These are phyloP conservation scores for Orius insidiosus DNA, from an alignment of 1,140 invertebrate species.

Conservation along the genomic window DNA sequence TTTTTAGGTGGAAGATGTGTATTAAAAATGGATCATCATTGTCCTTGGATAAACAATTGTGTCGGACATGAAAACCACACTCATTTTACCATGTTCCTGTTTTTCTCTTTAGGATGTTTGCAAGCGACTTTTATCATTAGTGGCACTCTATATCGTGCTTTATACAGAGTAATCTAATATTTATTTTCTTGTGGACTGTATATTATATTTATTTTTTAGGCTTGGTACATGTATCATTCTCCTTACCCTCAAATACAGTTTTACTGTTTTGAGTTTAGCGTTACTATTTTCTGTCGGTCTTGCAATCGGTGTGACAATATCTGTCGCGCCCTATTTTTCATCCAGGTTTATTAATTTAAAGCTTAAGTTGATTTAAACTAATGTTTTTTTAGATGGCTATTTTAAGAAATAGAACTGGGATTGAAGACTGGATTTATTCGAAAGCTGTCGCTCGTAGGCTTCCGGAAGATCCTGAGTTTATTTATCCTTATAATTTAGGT, in stretches of 20 bases:
- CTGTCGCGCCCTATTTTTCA: conserved; percentile 62
- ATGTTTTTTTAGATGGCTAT: conserved; percentile 50
- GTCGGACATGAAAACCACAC: conserved; percentile 68
- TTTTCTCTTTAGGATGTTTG: conserved; percentile 71
- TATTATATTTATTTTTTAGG: conserved; percentile 41
- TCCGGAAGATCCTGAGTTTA: conserved; percentile 33
- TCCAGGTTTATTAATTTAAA: conserved; percentile 12
- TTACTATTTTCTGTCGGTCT: conserved; percentile 74
- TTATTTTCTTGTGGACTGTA: conserved; percentile 23
- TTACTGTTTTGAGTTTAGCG: conserved; percentile 52
- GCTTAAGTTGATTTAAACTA: background rate
- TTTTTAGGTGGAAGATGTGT: conserved; percentile 61
- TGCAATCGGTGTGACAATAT: conserved; percentile 76
- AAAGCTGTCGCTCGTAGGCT: conserved; percentile 56
- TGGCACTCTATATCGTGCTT: conserved; percentile 55
- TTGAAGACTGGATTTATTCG: conserved; percentile 90
- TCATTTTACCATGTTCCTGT: conserved; percentile 76
- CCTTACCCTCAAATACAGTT: conserved; percentile 47
- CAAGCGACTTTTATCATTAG: conserved; percentile 65
- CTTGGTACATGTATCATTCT: conserved; percentile 41
- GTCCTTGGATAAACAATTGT: conserved; percentile 83
- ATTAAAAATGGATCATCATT: conserved; percentile 94
- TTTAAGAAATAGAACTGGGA: conserved; percentile 73
- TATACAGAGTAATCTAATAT: conserved; percentile 39
- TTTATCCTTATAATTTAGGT: conserved; percentile 82